Evolutionary conservation across 2,797 vertebrate species (phyloP), one percentile per base, ranked within the genome.

Genomic region (Eulemur mongoz): DNA sequence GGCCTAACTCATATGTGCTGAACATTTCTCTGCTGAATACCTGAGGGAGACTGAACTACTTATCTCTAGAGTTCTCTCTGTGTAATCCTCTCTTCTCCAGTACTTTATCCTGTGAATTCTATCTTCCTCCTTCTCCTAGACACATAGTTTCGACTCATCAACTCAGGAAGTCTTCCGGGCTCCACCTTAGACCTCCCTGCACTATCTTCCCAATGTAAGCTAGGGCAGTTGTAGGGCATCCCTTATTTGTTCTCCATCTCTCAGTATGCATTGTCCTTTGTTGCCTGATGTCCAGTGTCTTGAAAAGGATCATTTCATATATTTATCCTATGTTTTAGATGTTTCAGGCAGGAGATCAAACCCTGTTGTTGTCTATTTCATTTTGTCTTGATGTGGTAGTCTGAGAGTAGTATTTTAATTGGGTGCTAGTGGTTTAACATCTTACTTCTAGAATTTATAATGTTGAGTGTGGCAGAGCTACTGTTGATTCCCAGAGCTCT

Each of bases 321-420:
- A 85, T 87, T 94, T 93, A 63, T 97, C 32, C 52, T 88, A 14
- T 96, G 11, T 83, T 94, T 89, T 87, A 67, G 35, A 76, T 93
- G 52, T 96, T 93, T 95, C 40, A 83, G 84, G 14, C 32, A 30
- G 40, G 65, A 96, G 35, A 85, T 38, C 76, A 87, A 89, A n/a
- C 88, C 22, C 25, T 95, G 35, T 67, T 23, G 18, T 94, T 87
- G 76, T 96, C 76, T 59, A 61, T 17, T 87, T 84, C 78, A 96
- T 96, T 92, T 87, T 96, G 52, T 96, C 76, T 95, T 88, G 17
- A 95, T 93, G 50, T 89, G 70, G 76, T 76, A 78, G 35, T 89
- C 59, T 96, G 22, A 40, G 59, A 85, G 54, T 65, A 86, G 10
- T 61, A 89, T 69, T 97, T 91, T 83, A 90, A 93, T 88, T 93